Percentiles rank a stretch among this genome's conserved stretches.
Conservation (phyloP, 2,797 vertebrate species). For the Poeciliopsis presidionis region DNA sequence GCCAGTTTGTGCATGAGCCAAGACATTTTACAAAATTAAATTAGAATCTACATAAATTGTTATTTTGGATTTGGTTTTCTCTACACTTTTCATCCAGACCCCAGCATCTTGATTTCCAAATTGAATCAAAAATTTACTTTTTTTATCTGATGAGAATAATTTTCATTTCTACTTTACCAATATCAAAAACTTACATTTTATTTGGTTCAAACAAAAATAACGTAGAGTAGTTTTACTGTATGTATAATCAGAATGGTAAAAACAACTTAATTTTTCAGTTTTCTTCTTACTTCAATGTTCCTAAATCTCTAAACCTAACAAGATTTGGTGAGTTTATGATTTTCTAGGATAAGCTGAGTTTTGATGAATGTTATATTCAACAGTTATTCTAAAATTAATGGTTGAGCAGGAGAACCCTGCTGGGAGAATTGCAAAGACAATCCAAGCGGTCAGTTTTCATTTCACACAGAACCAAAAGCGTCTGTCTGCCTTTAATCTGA, state of each 20-base stretch:
- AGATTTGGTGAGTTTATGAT: slow-evolving; percentile 20
- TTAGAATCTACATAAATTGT: background rate
- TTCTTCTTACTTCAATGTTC: background rate
- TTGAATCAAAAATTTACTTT: background rate
- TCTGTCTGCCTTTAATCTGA: slow-evolving; percentile 70
- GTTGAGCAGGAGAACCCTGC: slow-evolving; percentile 47
- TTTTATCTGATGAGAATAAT: background rate
- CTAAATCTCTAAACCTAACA: slow-evolving; percentile 15
- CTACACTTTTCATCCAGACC: background rate
- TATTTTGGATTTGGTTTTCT: background rate
- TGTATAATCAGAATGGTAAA: background rate
- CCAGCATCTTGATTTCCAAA: background rate
- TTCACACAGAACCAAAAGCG: slow-evolving; percentile 65
- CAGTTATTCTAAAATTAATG: slow-evolving; percentile 55
- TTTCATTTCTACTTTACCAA: background rate
- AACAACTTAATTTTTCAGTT: background rate
- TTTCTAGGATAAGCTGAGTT: slow-evolving; percentile 9
- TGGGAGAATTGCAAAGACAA: slow-evolving; percentile 42
- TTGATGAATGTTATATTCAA: slow-evolving; percentile 51
- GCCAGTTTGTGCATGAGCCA: background rate
- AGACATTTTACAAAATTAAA: background rate
- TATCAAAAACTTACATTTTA: background rate
- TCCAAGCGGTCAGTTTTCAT: slow-evolving; percentile 68
- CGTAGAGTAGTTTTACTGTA: background rate
- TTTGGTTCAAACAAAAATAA: background rate